phyloP scores from a whole-genome alignment of 1,140 invertebrate genomes.

The Andricus grossulariae region DNA sequence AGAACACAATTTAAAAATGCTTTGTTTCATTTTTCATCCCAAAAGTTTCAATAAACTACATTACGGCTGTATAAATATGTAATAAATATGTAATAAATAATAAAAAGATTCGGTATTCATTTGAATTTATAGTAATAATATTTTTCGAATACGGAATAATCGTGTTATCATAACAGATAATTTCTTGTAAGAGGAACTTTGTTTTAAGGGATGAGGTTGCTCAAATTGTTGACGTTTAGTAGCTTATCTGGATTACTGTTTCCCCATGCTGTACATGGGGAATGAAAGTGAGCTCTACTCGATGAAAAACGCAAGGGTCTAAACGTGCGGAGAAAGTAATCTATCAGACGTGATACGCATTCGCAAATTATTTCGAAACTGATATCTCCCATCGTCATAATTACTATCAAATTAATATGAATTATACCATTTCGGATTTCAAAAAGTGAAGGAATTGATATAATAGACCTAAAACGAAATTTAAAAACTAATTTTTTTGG shows the following conservation, averaged over 20 bases:
- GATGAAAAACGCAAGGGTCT: background rate
- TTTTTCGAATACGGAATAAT: background rate
- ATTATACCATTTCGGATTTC: no score
- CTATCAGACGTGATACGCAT: background rate
- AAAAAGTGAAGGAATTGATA: no score
- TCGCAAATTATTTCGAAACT: background rate
- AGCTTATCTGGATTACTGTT: constrained; percentile 60
- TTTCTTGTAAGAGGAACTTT: constrained; percentile 50
- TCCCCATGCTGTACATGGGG: constrained; percentile 11
- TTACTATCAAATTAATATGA: no score
- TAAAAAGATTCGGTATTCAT: no score
- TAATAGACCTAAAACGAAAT: no score
- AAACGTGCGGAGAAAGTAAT: background rate
- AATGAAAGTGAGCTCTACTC: constrained; percentile 20
- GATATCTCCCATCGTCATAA: background rate
- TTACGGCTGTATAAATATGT: no score
- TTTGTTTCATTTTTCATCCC: no score
- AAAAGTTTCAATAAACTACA: no score
- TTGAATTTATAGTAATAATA: background rate
- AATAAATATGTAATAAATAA: no score
- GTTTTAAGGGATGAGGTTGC: constrained; percentile 53
- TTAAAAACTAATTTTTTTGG: no score
- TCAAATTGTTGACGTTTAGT: constrained; percentile 63
- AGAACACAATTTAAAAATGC: no score
- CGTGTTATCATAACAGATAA: constrained; percentile 20